phyloP scores from a whole-genome alignment of 1,140 invertebrate genomes.

The Drosophila willistoni region DNA sequence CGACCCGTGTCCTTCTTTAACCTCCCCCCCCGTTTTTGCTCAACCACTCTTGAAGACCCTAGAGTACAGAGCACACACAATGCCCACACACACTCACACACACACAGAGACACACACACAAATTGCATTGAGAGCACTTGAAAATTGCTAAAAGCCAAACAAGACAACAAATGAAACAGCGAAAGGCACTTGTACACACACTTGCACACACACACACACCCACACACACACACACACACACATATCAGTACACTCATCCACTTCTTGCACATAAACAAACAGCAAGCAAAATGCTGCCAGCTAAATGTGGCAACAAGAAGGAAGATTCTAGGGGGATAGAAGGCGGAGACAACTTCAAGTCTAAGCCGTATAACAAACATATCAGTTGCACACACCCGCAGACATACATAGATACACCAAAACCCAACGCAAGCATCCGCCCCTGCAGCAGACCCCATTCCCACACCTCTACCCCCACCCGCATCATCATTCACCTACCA shows the following conservation, averaged over 20 bases:
- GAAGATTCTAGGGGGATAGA: neutral
- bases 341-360: constrained; percentile 55
- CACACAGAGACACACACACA: constrained; percentile 34
- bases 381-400: constrained; percentile 71
- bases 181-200: constrained; percentile 75
- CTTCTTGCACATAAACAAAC: constrained; percentile 79
- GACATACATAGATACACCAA: neutral
- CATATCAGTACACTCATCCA: constrained; percentile 36
- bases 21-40: neutral
- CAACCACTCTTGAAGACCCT: neutral
- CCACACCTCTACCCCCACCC: neutral
- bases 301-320: constrained; percentile 25
- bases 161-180: constrained; percentile 82
- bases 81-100: constrained; percentile 48
- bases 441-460: neutral
- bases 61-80: constrained; percentile 50
- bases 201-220: constrained; percentile 32
- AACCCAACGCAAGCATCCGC: neutral
- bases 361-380: constrained; percentile 73
- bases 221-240: constrained; percentile 16
- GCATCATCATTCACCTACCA: constrained; percentile 20
- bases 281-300: constrained; percentile 68
- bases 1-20: neutral
- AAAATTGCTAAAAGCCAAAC: constrained; percentile 82
- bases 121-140: constrained; percentile 82